phyloP scores from a whole-genome alignment of 2,113 vertebrate genomes.

The Taurulus bubalis region DNA sequence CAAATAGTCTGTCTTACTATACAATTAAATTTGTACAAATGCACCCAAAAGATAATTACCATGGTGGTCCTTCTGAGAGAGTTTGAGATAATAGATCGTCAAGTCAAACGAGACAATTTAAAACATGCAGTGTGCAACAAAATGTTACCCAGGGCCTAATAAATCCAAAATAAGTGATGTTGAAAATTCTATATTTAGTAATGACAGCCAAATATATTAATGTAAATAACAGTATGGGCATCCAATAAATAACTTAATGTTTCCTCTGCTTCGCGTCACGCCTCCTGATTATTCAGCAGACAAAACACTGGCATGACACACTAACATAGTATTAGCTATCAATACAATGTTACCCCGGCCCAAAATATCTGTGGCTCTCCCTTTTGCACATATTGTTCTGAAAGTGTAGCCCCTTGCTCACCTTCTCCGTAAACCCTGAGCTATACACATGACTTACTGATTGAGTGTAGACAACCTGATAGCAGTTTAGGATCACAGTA shows the following conservation, averaged over 20 bases:
- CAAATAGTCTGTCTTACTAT: not conserved
- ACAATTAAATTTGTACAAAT: not conserved
- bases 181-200: not conserved
- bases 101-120: not conserved
- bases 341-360: constrained; percentile 32
- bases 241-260: not conserved
- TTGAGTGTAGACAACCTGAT: constrained; percentile 78
- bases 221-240: not conserved
- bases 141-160: not conserved
- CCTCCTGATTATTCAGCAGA: not conserved
- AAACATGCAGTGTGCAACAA: not conserved
- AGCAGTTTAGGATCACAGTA: constrained; percentile 76
- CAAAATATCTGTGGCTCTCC: not conserved
- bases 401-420: constrained; percentile 52
- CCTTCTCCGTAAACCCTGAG: constrained; percentile 53
- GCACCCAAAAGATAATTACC: not conserved
- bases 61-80: not conserved
- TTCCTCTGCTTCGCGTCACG: not conserved
- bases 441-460: constrained; percentile 70
- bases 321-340: constrained; percentile 2
- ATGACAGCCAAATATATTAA: constrained; percentile 6
- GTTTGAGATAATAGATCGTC: not conserved
- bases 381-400: constrained; percentile 55
- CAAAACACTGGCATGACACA: not conserved
- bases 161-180: not conserved